Conservation (phyloP, 2,888 invertebrate species). For the Nowickia ferox region DNA sequence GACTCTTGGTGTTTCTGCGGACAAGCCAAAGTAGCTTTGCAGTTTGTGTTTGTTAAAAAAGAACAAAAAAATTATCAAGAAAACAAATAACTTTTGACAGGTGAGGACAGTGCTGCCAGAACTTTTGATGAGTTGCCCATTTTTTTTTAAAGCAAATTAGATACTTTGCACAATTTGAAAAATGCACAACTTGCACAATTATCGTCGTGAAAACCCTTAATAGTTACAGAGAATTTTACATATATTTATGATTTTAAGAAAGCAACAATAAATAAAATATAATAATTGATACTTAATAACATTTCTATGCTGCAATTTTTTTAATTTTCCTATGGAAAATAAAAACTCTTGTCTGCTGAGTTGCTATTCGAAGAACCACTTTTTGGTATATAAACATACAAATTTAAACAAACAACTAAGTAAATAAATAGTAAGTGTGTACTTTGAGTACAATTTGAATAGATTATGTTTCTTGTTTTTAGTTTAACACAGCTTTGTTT, state of each 20-base stretch:
- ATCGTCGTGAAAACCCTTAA: too few species aligned
- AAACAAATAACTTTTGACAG: too few species aligned
- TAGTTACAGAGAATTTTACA: too few species aligned
- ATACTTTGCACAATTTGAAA: too few species aligned
- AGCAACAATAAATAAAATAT: conserved; percentile 4
- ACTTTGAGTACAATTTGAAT: conserved; percentile 45
- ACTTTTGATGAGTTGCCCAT: too few species aligned
- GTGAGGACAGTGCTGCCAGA: too few species aligned
- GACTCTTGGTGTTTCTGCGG: too few species aligned
- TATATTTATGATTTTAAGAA: not conserved
- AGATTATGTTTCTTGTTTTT: conserved; percentile 9
- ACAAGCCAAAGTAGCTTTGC: too few species aligned
- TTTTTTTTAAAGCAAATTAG: not conserved
- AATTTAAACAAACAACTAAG: not conserved
- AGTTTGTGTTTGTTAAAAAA: too few species aligned
- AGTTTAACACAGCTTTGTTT: conserved; percentile 53
- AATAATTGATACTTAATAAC: not conserved
- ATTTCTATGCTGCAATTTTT: not conserved
- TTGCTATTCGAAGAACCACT: not conserved
- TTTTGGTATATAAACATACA: not conserved
- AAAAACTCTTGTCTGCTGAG: not conserved
- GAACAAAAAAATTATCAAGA: too few species aligned
- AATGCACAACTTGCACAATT: too few species aligned
- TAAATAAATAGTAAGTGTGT: conserved; percentile 38
- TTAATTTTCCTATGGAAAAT: not conserved